Percentiles rank a stretch among this genome's conserved stretches.
These are phyloP conservation scores for Perca schrenkii DNA, from an alignment of 2,113 vertebrate genomes.

Conservation along the genomic window DNA sequence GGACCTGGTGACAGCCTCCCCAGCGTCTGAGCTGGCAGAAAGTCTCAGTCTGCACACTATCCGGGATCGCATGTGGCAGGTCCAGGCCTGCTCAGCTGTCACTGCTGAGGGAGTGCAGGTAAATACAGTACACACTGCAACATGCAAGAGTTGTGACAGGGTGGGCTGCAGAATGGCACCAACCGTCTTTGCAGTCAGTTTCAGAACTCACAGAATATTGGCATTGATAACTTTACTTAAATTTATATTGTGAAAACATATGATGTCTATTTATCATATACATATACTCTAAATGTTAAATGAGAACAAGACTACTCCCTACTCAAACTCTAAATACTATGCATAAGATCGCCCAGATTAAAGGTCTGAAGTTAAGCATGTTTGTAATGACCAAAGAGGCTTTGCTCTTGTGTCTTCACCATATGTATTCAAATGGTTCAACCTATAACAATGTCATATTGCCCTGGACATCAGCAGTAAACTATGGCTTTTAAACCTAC, in stretches of 20 bases:
- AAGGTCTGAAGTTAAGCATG: not conserved
- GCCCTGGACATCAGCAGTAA: not conserved
- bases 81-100: constrained; percentile 85
- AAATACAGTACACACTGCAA: constrained; percentile 24
- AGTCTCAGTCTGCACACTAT: constrained; percentile 83
- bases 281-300: too few species aligned
- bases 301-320: not conserved
- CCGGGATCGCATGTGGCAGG: constrained; percentile 91
- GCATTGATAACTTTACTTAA: not conserved
- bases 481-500: not conserved
- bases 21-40: constrained; percentile 90
- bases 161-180: not conserved
- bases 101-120: constrained; percentile 82
- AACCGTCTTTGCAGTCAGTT: not conserved
- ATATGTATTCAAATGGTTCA: not conserved
- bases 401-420: constrained; percentile 6
- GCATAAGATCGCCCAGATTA: constrained; percentile 18
- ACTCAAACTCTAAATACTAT: not conserved
- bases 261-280: not conserved
- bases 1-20: constrained; percentile 92
- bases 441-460: not conserved
- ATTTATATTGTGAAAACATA: not conserved
- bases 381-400: constrained; percentile 21
- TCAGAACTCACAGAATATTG: constrained; percentile 2
- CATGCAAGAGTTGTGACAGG: not conserved